phyloP scores from a whole-genome alignment of 2,113 vertebrate genomes.

The Ellobius talpinus region DNA sequence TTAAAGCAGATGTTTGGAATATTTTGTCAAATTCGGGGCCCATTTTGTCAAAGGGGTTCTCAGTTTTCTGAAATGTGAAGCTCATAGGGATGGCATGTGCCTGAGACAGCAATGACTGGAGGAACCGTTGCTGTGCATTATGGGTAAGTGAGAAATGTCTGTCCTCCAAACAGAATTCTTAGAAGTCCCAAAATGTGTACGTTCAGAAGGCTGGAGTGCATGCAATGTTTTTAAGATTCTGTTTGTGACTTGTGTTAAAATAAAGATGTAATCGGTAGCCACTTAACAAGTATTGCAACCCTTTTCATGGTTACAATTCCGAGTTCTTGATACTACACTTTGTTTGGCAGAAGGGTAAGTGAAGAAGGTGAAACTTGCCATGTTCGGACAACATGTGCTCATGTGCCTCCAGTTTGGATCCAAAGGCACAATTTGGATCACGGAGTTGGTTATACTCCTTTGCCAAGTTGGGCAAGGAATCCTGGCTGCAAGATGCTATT shows the following conservation, averaged over 20 bases:
- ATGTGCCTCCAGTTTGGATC: slow-evolving; percentile 57
- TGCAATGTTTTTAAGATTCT: not conserved
- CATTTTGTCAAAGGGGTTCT: slow-evolving; percentile 40
- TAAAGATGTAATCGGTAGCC: not conserved
- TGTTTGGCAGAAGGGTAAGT: slow-evolving; percentile 44
- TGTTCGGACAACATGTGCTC: slow-evolving; percentile 63
- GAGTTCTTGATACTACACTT: slow-evolving; percentile 17
- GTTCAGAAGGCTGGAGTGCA: not conserved
- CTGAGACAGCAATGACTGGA: not conserved
- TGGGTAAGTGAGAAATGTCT: not conserved
- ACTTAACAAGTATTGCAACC: slow-evolving; percentile 16
- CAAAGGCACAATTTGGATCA: slow-evolving; percentile 66
- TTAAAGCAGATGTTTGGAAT: not conserved
- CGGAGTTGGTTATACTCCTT: slow-evolving; percentile 5
- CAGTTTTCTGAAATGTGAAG: not conserved
- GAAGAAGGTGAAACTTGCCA: slow-evolving; percentile 44
- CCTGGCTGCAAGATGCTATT: slow-evolving; percentile 55
- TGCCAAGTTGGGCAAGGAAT: slow-evolving; percentile 74
- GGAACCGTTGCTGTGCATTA: not conserved
- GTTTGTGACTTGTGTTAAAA: slow-evolving; percentile 27
- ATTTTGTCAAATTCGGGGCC: slow-evolving; percentile 25
- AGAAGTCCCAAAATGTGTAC: not conserved
- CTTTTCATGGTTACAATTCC: slow-evolving; percentile 39
- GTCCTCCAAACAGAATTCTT: not conserved
- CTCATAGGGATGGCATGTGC: not conserved